Evolutionary conservation across 2,888 invertebrate genomes (phyloP).

Genomic region (Corythucha ciliata): DNA sequence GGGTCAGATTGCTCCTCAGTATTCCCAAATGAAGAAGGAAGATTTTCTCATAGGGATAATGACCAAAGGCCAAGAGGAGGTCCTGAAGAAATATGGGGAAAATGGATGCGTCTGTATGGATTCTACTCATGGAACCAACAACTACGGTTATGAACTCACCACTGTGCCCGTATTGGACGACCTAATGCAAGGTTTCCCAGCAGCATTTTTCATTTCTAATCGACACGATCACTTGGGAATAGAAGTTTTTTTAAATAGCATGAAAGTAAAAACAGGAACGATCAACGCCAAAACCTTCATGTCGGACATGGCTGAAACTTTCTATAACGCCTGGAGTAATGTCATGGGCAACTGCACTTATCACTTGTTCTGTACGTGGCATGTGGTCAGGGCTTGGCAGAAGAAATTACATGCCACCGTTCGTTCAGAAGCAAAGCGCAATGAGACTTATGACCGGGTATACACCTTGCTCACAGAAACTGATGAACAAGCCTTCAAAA

Average conservation of each 20-base stretch:
- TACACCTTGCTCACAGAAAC: conserved; percentile 8
- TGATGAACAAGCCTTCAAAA: background rate
- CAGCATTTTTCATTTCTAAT: conserved; percentile 30
- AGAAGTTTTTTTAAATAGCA: conserved; percentile 29
- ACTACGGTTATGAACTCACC: conserved; percentile 30
- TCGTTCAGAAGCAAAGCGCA: background rate
- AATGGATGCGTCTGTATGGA: conserved; percentile 34
- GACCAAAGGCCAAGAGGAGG: conserved; percentile 32
- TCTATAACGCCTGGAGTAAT: conserved; percentile 33
- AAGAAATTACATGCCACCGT: background rate
- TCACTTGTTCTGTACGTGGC: conserved; percentile 35
- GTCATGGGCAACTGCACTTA: conserved; percentile 29
- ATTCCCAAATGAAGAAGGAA: conserved; percentile 28
- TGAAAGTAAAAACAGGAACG: conserved; percentile 18
- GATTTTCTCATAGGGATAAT: conserved; percentile 36
- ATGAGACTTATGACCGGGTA: background rate
- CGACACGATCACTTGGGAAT: conserved; percentile 20
- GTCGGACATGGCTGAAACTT: conserved; percentile 34
- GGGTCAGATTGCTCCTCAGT: conserved; percentile 15
- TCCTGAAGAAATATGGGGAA: conserved; percentile 31
- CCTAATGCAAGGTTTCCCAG: conserved; percentile 31
- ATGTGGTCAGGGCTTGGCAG: conserved; percentile 30
- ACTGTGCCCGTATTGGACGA: conserved; percentile 34
- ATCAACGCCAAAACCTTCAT: conserved; percentile 32
- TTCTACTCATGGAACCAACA: conserved; percentile 34